A percentile compares a stretch with the other conserved stretches of the same genome.
phyloP scores from a whole-genome alignment of 2,888 invertebrate genomes.

The Diogma glabrata region DNA sequence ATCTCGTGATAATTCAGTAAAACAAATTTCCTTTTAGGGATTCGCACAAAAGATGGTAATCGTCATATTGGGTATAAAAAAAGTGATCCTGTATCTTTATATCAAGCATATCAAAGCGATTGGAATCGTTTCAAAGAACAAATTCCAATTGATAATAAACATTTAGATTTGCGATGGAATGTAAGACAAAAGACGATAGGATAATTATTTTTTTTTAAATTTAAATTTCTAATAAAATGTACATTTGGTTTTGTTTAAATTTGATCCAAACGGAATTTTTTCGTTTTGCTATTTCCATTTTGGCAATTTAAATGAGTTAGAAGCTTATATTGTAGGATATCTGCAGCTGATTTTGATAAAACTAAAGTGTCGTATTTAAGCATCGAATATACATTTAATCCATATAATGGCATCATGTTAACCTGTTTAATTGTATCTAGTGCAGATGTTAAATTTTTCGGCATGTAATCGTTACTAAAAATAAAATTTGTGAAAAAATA shows the following conservation, averaged over 20 bases:
- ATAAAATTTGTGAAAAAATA: conserved; percentile 8
- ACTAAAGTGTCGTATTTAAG: conserved; percentile 91
- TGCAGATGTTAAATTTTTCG: conserved; percentile 77
- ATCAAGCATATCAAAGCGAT: conserved; percentile 60
- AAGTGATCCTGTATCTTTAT: conserved; percentile 60
- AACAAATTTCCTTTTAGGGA: conserved; percentile 15
- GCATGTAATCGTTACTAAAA: conserved; percentile 73
- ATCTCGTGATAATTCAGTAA: too few relatives aligned
- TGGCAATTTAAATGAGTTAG: conserved; percentile 55
- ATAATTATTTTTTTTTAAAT: background rate
- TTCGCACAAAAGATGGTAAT: conserved; percentile 15
- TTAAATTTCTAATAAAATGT: conserved; percentile 4
- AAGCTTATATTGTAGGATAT: conserved; percentile 70
- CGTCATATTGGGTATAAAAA: background rate
- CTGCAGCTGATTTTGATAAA: conserved; percentile 71
- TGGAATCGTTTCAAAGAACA: conserved; percentile 59
- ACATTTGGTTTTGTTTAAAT: background rate
- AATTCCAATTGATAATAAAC: conserved; percentile 61
- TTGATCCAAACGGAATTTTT: conserved; percentile 52
- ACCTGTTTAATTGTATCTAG: conserved; percentile 66
- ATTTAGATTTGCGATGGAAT: conserved; percentile 55
- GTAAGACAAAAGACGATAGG: conserved; percentile 57
- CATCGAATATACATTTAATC: conserved; percentile 93
- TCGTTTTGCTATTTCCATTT: conserved; percentile 35
- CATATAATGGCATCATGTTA: conserved; percentile 92